Base-by-base conservation (phyloP, 2,888 invertebrate species). In the Troides aeacus region DNA sequence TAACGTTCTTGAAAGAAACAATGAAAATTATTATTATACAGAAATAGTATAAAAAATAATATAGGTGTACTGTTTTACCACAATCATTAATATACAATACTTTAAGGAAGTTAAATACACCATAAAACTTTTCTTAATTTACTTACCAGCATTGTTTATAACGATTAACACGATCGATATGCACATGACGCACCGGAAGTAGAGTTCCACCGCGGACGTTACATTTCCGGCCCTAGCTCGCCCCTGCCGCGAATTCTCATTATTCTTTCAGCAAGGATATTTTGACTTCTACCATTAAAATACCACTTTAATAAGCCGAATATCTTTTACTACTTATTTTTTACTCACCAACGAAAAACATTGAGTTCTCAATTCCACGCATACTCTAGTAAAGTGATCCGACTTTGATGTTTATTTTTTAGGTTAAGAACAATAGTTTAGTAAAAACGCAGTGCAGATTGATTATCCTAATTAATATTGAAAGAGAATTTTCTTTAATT, bases 231-330 rank as follows among this genome's bases (percentile, higher is more conserved):
- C 74, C 60, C 60, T 67, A 63, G 57, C 66, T 82, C 76, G 74
- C 77, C 84, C 87, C 85, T 78, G 83, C 83, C 77, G 87, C 81
- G 86, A 85, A 82, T 78, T 82, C 80, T 82, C 90, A 91, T 92
- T 88, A 91, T 86, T 92, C 91, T 90, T 86, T 85, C 86, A 84
- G 90, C 89, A 90, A 92, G 88, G 87, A 90, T 90, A 87, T 91
- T 92, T 83, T 91, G 92, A 92, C 92, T 88, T 74, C 76, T 86
- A 79, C 86, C 84, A 86, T 89, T 87, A 88, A 50, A 83, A 83
- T 83, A 67, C 76, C 75, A 78, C 77, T 58, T 69, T 71, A 56
- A 61, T 36, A 57, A 65, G 70, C 73, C 82, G 80, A 83, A 81
- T 81, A 81, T 79, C 80, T 78, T 79, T 63, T 46, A 64, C 50